phyloP scores from a whole-genome alignment of 2,888 invertebrate species.

The Branchellion lobata region DNA sequence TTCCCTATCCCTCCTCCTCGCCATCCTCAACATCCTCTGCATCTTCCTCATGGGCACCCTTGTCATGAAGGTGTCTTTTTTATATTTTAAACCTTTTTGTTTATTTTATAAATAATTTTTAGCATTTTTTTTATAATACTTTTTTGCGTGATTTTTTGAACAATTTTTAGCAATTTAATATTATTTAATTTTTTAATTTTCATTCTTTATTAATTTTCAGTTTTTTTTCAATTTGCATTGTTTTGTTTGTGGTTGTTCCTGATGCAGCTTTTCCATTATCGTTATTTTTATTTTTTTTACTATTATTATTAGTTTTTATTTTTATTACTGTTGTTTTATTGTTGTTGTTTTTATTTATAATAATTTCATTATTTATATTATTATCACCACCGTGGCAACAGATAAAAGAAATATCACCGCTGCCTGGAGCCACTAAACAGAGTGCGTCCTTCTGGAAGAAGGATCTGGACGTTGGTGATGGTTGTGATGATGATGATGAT shows the following conservation, averaged over 20 bases:
- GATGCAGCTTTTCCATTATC: too few relatives aligned
- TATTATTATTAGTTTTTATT: constrained; percentile 4
- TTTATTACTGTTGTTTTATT: too few relatives aligned
- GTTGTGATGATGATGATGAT: neutral
- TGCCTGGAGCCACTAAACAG: constrained; percentile 59
- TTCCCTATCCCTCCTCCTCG: constrained; percentile 76
- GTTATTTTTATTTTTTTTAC: too few relatives aligned
- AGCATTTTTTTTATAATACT: neutral
- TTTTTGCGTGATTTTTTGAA: neutral
- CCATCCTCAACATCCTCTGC: constrained; percentile 78
- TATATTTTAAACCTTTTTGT: neutral
- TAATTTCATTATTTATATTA: neutral
- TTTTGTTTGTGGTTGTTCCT: too few relatives aligned
- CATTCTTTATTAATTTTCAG: too few relatives aligned
- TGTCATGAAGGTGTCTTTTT: constrained; percentile 64
- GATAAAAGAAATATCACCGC: constrained; percentile 64
- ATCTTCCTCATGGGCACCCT: constrained; percentile 79
- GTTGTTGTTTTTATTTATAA: too few relatives aligned
- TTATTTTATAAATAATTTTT: neutral
- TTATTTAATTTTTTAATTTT: too few relatives aligned
- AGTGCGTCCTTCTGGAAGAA: constrained; percentile 77
- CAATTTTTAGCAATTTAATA: too few relatives aligned
- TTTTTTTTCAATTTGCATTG: too few relatives aligned
- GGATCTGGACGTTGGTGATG: constrained; percentile 69
- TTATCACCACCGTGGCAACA: neutral